Base-by-base conservation (phyloP, 2,797 vertebrate genomes). In the Enteromius treurensis region DNA sequence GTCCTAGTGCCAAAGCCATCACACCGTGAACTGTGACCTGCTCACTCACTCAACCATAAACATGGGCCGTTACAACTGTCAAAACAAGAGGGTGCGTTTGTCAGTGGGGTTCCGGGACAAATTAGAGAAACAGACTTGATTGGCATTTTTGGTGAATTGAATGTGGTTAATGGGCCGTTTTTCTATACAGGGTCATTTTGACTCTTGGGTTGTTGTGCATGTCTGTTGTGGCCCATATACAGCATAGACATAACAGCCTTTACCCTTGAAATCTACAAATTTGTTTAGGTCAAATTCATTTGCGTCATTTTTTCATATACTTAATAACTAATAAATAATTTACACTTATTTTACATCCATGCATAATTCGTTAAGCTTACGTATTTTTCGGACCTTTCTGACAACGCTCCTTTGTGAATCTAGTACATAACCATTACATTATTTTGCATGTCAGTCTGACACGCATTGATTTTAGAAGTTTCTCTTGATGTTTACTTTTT, bases 11-110 rank as follows among this genome's bases (percentile, higher is more conserved):
- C 88, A 90, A 85, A 90, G 84, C 53, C 70, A 84, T 89, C 82
- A 84, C 89, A 84, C 85, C 86, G 82, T 89, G 86, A 92, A 90
- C 90, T 90, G 87, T 90, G 85, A 90, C 88, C 87, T 83, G 84
- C 88, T 67, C 88, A 85, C 82, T 83, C 85, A 82, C 83, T 85
- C 80, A 80, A 87, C 76, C 86, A 83, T 89, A 84, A 86, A 89
- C 87, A 65, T 82, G 86, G 75, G 84, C 88, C 80, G 80, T 86
- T 84, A 84, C 84, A 86, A 86, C 88, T 86, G 86, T 86, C 86
- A 86, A 82, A 87, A 87, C 88, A 88, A 82, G 85, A 73, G 84
- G 71, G 49, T 45, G 49, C 53, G 81, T 79, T 78, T 87, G 81
- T 85, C 84, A 74, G 84, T 53, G 34, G 86, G 87, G 79, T 80